Base-by-base conservation (phyloP, 2,113 vertebrate genomes). In the Dolichotis patagonum region DNA sequence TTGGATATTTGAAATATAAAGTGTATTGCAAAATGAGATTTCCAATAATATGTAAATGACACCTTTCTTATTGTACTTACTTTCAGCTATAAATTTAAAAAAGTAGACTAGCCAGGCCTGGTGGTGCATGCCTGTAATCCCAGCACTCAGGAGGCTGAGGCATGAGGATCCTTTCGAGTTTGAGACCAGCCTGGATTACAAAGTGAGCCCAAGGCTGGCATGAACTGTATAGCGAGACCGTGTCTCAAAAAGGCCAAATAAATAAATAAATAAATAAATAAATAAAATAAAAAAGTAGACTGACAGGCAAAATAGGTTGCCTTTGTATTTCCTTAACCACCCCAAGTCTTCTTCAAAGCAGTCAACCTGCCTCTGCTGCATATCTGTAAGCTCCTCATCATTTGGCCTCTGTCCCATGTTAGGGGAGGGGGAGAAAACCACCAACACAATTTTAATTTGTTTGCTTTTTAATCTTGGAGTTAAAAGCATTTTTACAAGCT, bases 1-100 rank as follows among this genome's bases (percentile, higher is more conserved):
- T 63, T 77, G 63, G 20, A 24, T 73, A 73, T 94, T 90, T 95
- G 89, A 84, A 93, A 77, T 93, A 54, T 4, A 46, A 60, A 32
- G 58, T 38, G 20, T 16, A n/a, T 43, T 49, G 35, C 14, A 80
- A 92, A 89, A 88, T 85, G 22, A 75, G 52, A 63, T 71, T 63
- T 94, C 30, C 56, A 46, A 85, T 67, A 52, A 54, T n/a, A 38
- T 16, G 52, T 52, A 86, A 63, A 54, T 73, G 54, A 46, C 26
- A 69, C 54, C 32, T 92, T 90, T 83, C 20, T 5, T 49, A 13
- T 10, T 95, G 32, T 75, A 86, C 69, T 88, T 85, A 24, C 88
- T 90, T 88, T 83, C 30, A 41, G 54, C 67, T 43, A 4, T 87
- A 77, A 54, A 12, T 93, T 69, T 63, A 30, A 30, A 38, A 19